phyloP scores from a whole-genome alignment of 2,113 vertebrate genomes.

The Xiphias gladius region DNA sequence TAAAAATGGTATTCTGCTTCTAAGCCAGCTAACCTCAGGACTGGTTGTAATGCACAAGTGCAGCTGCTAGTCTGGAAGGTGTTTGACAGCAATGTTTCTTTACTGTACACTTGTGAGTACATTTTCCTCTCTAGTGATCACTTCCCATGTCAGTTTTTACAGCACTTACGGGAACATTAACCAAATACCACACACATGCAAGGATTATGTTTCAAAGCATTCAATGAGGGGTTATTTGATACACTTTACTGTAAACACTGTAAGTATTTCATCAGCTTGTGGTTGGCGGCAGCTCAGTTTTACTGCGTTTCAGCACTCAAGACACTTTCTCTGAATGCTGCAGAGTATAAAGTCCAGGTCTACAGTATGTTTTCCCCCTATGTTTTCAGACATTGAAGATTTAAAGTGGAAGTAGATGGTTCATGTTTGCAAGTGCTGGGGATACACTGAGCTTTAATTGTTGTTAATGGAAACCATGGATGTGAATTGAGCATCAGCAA shows the following conservation, averaged over 20 bases:
- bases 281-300: slow-evolving; percentile 10
- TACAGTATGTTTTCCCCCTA: background rate
- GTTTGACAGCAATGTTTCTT: slow-evolving; percentile 16
- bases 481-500: background rate
- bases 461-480: background rate
- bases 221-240: slow-evolving; percentile 46
- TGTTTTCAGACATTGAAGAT: slow-evolving; percentile 14
- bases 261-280: slow-evolving; percentile 35
- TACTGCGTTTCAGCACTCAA: background rate
- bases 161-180: slow-evolving; percentile 14
- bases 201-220: slow-evolving; percentile 46
- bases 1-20: slow-evolving; percentile 12
- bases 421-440: background rate
- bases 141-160: slow-evolving; percentile 1
- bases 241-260: slow-evolving; percentile 25
- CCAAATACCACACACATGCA: background rate
- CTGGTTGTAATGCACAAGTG: background rate
- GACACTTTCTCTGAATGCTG: background rate
- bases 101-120: background rate
- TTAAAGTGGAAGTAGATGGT: slow-evolving; percentile 1
- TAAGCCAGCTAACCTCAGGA: slow-evolving; percentile 4
- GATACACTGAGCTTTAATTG: slow-evolving; percentile 11
- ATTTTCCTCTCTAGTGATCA: background rate
- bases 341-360: background rate
- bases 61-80: slow-evolving; percentile 22